These are phyloP conservation scores for Dicranocentrus wangi DNA, from an alignment of 2,888 invertebrate genomes.

Conservation along the genomic window DNA sequence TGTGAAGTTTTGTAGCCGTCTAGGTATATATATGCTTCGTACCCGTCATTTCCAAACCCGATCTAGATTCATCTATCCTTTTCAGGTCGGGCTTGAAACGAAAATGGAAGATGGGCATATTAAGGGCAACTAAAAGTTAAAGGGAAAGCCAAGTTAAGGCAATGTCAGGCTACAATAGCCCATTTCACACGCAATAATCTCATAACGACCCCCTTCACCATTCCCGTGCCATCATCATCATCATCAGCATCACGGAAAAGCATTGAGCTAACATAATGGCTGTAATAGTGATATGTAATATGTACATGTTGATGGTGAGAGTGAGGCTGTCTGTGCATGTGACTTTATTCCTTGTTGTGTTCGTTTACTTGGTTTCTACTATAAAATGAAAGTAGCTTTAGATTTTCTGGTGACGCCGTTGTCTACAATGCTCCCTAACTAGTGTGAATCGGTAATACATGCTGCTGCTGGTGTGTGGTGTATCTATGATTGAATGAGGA, in stretches of 20 bases:
- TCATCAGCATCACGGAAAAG: constrained; percentile 40
- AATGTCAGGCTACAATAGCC: constrained; percentile 72
- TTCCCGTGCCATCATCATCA: constrained; percentile 51
- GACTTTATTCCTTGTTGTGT: not conserved
- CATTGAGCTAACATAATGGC: constrained; percentile 38
- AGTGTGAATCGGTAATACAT: not conserved
- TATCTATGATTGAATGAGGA: constrained; percentile 16
- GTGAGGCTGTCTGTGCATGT: not conserved
- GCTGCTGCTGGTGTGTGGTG: constrained; percentile 5
- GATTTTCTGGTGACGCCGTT: not conserved
- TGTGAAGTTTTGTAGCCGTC: too few relatives aligned
- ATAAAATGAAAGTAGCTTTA: constrained; percentile 54
- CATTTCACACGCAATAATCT: constrained; percentile 73
- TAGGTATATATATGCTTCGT: not conserved
- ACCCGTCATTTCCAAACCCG: not conserved
- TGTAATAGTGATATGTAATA: constrained; percentile 25
- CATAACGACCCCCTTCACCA: constrained; percentile 68
- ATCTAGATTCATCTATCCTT: constrained; percentile 21
- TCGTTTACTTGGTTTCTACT: constrained; percentile 23
- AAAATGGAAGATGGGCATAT: constrained; percentile 60
- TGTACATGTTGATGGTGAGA: constrained; percentile 2
- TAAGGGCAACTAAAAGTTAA: constrained; percentile 69
- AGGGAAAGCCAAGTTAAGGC: constrained; percentile 71
- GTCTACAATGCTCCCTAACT: too few relatives aligned
- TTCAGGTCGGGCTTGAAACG: constrained; percentile 16